phyloP scores from a whole-genome alignment of 2,888 invertebrate genomes.

The Copidosoma aretas region DNA sequence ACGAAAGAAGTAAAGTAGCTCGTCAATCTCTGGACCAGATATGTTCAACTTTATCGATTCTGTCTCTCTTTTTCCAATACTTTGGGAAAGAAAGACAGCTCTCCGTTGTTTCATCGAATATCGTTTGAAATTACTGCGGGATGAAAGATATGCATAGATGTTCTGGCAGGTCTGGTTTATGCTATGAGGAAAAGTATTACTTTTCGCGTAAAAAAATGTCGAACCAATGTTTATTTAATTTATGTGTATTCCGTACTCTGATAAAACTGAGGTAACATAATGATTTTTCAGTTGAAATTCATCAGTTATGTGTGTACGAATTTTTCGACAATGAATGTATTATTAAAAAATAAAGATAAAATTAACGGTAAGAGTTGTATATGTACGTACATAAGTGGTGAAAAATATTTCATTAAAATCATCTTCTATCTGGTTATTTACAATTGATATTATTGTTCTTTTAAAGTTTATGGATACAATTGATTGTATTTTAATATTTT shows the following conservation, averaged over 20 bases:
- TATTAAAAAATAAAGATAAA: too few relatives aligned
- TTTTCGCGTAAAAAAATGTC: slow-evolving; percentile 23
- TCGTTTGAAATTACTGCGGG: slow-evolving; percentile 2
- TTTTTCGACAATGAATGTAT: too few relatives aligned
- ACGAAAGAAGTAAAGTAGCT: slow-evolving; percentile 2
- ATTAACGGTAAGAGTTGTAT: too few relatives aligned
- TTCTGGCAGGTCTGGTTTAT: slow-evolving; percentile 25
- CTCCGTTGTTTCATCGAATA: neutral
- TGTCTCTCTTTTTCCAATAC: slow-evolving; percentile 1
- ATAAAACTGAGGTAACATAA: neutral
- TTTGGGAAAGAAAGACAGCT: neutral
- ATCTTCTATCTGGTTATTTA: too few relatives aligned
- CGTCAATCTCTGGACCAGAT: slow-evolving; percentile 22
- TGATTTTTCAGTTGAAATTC: too few relatives aligned
- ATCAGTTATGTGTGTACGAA: too few relatives aligned
- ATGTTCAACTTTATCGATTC: slow-evolving; percentile 7
- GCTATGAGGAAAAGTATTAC: slow-evolving; percentile 30
- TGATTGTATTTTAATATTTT: neutral
- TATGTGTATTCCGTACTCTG: neutral
- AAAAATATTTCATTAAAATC: too few relatives aligned
- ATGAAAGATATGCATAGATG: slow-evolving; percentile 10
- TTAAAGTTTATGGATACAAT: too few relatives aligned
- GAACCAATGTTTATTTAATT: too few relatives aligned
- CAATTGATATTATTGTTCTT: too few relatives aligned
- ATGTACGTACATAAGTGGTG: too few relatives aligned